Percentiles rank a stretch among this genome's conserved stretches.
These are phyloP conservation scores for Calliphora vicina DNA, from an alignment of 1,140 invertebrate genomes.

Conservation along the genomic window DNA sequence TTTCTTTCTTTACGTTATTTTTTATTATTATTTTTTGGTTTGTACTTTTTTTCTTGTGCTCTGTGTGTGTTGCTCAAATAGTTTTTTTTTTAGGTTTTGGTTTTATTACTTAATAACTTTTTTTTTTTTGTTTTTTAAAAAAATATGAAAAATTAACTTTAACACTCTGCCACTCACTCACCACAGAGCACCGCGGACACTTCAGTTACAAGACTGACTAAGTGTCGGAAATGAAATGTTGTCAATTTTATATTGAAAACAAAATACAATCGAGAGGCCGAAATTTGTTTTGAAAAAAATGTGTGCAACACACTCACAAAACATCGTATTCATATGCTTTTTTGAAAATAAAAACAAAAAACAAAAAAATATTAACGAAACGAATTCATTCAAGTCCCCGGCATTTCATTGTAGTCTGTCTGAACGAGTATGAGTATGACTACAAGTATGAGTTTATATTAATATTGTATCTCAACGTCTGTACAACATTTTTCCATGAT, in stretches of 20 bases:
- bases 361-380: not conserved
- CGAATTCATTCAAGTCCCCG: conserved; percentile 7
- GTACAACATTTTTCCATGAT: not conserved
- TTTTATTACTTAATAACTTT: conserved; percentile 4
- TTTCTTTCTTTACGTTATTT: not conserved
- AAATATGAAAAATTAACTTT: not conserved
- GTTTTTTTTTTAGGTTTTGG: not conserved
- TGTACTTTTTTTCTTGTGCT: not conserved
- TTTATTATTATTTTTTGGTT: not conserved
- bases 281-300: not conserved
- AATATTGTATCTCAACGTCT: not conserved
- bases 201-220: conserved; percentile 37
- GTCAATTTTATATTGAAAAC: conserved; percentile 40
- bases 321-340: not conserved
- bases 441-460: not conserved
- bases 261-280: conserved; percentile 15
- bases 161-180: not conserved
- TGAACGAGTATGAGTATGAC: not conserved
- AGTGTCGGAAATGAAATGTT: conserved; percentile 41
- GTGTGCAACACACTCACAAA: not conserved
- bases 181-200: conserved; percentile 24
- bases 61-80: not conserved
- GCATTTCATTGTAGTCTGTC: not conserved
- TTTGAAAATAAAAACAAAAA: not conserved
- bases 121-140: no score